These are phyloP conservation scores for Rhinoderma darwinii DNA, from an alignment of 2,113 vertebrate species.

Conservation along the genomic window DNA sequence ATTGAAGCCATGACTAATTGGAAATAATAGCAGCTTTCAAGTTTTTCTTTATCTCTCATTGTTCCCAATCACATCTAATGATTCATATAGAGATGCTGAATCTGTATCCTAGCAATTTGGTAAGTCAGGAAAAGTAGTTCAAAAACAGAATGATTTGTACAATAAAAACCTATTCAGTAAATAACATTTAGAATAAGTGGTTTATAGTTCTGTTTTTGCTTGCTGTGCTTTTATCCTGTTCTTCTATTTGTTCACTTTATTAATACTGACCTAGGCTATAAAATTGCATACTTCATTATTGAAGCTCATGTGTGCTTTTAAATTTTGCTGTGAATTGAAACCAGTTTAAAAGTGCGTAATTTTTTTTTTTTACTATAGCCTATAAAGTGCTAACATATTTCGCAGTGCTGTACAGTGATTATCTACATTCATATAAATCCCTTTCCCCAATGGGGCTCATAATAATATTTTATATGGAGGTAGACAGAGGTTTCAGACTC, in stretches of 20 bases:
- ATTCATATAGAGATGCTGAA: background rate
- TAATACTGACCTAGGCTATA: no score
- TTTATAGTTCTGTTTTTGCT: background rate
- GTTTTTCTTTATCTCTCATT: background rate
- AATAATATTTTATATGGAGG: no score
- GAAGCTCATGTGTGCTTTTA: no score
- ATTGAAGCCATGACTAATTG: background rate
- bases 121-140: background rate
- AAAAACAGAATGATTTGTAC: background rate
- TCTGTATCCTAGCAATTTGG: background rate
- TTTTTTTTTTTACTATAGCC: no score
- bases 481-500: no score
- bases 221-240: background rate
- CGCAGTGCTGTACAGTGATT: no score
- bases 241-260: background rate
- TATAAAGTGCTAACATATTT: no score
- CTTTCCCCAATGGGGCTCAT: no score
- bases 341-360: no score
- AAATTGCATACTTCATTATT: no score
- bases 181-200: background rate
- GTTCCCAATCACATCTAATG: background rate
- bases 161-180: conserved; percentile 7
- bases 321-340: no score
- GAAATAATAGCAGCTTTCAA: background rate
- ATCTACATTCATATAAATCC: no score